Conservation (phyloP, 2,797 vertebrate species). For the Ceryle rudis region DNA sequence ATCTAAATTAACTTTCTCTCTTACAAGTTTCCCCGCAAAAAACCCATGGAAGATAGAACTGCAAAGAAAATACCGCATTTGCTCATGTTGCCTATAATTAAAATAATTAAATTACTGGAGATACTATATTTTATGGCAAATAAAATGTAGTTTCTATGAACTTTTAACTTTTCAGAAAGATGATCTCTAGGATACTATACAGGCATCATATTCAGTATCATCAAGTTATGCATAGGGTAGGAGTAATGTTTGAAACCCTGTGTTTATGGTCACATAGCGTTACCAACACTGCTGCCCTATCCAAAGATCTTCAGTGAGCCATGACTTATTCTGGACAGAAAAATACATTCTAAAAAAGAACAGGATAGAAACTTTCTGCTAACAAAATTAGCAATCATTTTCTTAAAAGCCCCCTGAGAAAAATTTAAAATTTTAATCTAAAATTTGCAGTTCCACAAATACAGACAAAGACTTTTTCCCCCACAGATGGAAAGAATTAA, state of each 20-base stretch:
- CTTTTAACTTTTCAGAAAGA: neutral
- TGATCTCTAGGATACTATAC: neutral
- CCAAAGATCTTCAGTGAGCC: neutral
- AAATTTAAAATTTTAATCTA: neutral
- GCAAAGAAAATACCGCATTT: neutral
- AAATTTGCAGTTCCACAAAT: neutral
- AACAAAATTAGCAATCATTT: neutral
- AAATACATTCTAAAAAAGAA: neutral
- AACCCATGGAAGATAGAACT: neutral
- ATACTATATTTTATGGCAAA: neutral
- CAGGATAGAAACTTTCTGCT: neutral
- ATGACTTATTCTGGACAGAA: neutral
- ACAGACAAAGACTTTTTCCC: neutral
- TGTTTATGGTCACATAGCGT: neutral
- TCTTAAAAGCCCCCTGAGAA: neutral
- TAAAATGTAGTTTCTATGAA: neutral
- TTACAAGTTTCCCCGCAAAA: neutral
- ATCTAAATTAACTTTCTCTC: neutral
- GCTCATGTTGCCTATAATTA: accelerated
- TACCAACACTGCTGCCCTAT: neutral
- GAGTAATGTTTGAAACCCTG: neutral
- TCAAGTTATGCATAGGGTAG: neutral
- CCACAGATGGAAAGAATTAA: conserved; percentile 47
- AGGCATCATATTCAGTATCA: neutral
- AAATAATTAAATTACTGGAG: neutral